Base-by-base conservation (phyloP, 2,113 vertebrate species). In the Piaya cayana region DNA sequence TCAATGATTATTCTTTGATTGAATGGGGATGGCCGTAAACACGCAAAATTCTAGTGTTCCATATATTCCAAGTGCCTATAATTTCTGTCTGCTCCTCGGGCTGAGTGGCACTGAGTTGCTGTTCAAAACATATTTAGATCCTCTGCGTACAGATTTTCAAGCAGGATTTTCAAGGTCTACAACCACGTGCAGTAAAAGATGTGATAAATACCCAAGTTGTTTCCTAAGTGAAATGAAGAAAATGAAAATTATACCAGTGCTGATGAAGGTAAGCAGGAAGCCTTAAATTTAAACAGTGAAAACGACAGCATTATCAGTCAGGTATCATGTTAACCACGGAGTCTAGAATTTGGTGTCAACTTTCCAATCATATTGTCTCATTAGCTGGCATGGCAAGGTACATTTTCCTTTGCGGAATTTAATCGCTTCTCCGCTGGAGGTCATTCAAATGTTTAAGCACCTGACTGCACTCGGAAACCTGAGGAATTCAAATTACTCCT, bases 241-340 rank as follows among this genome's bases (percentile, higher is more conserved):
- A 82, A 83, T 0, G 4, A 82, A 91, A 95, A 92, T 85, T 86
- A 92, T 94, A 59, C 50, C 3, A 3, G 59, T 90, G 76, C 56
- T 92, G 92, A 87, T 95, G 90, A 96, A 86, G 71, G 85, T 79
- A 72, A 96, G 71, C 68, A 87, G 58, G 45, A 91, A 88, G 36
- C 36, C 80, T 88, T 77, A 90, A 79, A 82, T 78, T 90, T 95
- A 90, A 93, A 74, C 37, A 56, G 39, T 20, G 70, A 85, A 92
- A 95, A 94, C 87, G 74, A 94, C 92, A 93, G 86, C 47, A 50
- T 93, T 94, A 90, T 95, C 92, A 92, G 86, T 96, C 90, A 96
- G 79, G 90, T 94, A 92, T 90, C 87, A 58, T 63, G 78, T 80
- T 91, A 97, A 90, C 89, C 74, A 87, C 72, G 62, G 52, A 89